Evolutionary conservation across 2,797 vertebrate species (phyloP), one percentile per base, ranked within the genome.

Genomic region (Tarsius wallacei): DNA sequence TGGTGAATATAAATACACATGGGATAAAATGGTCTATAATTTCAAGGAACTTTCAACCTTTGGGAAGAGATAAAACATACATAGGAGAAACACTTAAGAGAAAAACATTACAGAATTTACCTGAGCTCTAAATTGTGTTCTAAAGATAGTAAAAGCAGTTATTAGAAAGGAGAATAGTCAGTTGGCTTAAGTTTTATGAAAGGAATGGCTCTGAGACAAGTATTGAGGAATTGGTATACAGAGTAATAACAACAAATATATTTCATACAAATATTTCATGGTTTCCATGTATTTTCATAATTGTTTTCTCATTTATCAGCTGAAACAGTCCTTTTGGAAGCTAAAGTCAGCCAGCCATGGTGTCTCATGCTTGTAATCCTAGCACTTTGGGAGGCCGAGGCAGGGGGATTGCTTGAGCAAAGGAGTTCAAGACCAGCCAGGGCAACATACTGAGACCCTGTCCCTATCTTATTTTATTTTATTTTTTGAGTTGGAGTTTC

Each of bases 21-120:
- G 24, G 36, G 36, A 82, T 82, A 19, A 82, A 82, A 42, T 12
- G 11, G 24, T 82, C 28, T 61, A 47, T 77, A 78, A 83, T 64
- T 12, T 95, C 78, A 96, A 92, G 47, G 64, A 81, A 70, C 13
- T n/a, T 96, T 76, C n/a, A 88, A 17, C 12, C 24, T 93, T 64
- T 82, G 24, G 33, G 31, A 57, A 87, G 42, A 95, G 49, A 89
- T 36, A 96, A 89, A 96, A 59, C 57, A 89, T 74, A 88, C 26
- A 21, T 36, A 57, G n/a, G 61, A 80, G 53, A 96, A 97, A 97
- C 6, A 85, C 90, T 82, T 87, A 71, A 71, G 53, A 61, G 90
- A 87, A 88, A 94, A 97, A 88, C 36, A 11, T 81, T 49, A 80
- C 55, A 97, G n/a, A 78, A 64, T 63, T 96, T 76, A 82, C 36